Evolutionary conservation across 2,888 invertebrate genomes (phyloP), one percentile per base, ranked within the genome.

Genomic region (Eurois occulta): DNA sequence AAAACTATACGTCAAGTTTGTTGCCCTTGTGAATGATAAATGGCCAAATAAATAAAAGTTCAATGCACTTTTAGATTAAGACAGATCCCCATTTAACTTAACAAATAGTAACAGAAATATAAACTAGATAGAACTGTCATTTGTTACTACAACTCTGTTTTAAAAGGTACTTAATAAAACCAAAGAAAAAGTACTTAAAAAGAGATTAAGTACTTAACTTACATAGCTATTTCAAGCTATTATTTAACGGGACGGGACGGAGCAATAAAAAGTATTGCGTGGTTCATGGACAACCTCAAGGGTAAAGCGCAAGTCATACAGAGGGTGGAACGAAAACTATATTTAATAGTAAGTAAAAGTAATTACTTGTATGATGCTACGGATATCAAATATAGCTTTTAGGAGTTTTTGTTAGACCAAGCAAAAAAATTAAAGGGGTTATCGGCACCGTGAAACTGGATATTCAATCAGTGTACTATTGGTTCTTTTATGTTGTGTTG

Each of bases 181-280:
- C 67, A 71, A 83, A 81, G 77, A 75, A 82, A 86, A 76, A 76
- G 78, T 83, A 85, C 81, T 83, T 85, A 73, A 77, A 78, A 83
- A 81, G 60, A 75, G 78, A 85, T 85, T 86, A 81, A 83, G 76
- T 81, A 58, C 67, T 77, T 77, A 81, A 78, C 75, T 85, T 80
- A 85, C 70, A 65, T 65, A 66, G 58, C 71, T 72, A 66, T 78
- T 78, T 68, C 58, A 73, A 66, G 48, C 72, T 75, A 74, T 80
- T 77, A 81, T 74, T 78, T 76, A 81, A 75, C 73, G 52, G 52
- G 73, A 65, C 41, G 24, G 21, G 73, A 65, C 41, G 24, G 21
- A 62, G 67, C 46, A 73, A 79, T 74, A 81, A 70, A 80, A 77
- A 75, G 62, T 80, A 78, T 77, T 73, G 58, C 74, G 43, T 71